phyloP scores from a whole-genome alignment of 2,113 vertebrate species.

The Polyodon spathula region DNA sequence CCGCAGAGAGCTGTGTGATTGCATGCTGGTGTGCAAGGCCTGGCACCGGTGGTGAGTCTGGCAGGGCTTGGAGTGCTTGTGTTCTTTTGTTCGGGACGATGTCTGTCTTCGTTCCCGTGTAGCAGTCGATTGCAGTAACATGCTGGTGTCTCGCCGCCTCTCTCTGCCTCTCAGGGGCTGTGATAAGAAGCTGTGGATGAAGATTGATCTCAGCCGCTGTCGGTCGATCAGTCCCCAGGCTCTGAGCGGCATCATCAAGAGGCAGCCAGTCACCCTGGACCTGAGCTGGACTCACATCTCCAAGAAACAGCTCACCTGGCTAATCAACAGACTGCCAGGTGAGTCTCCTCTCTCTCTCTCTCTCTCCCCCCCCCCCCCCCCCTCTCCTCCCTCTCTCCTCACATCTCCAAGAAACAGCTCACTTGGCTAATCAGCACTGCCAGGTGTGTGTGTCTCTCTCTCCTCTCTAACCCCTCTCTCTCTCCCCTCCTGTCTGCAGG shows the following conservation, averaged over 20 bases:
- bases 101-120: too few relatives aligned
- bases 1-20: conserved; percentile 86
- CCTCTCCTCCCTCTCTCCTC: background rate
- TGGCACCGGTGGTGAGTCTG: conserved; percentile 98
- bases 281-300: conserved; percentile 97
- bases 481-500: conserved; percentile 48
- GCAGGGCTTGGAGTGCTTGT: too few relatives aligned
- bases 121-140: too few relatives aligned
- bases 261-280: conserved; percentile 84
- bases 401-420: too few relatives aligned
- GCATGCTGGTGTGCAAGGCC: conserved; percentile 97
- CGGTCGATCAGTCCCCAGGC: conserved; percentile 86
- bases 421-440: background rate
- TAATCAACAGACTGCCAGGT: conserved; percentile 88
- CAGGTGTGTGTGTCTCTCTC: background rate
- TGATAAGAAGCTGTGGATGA: conserved; percentile 91
- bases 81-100: too few relatives aligned
- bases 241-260: conserved; percentile 90
- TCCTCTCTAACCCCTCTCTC: too few relatives aligned
- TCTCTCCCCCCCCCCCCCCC: background rate
- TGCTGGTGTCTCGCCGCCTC: accelerated
- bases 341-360: conserved; percentile 8
- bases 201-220: conserved; percentile 87
- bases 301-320: conserved; percentile 95
- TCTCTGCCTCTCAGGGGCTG: conserved; percentile 66